Percentiles rank a stretch among this genome's conserved stretches.
Evolutionary conservation across 2,888 invertebrate genomes (phyloP).

Genomic region (Lordiphosa fenestrarum): DNA sequence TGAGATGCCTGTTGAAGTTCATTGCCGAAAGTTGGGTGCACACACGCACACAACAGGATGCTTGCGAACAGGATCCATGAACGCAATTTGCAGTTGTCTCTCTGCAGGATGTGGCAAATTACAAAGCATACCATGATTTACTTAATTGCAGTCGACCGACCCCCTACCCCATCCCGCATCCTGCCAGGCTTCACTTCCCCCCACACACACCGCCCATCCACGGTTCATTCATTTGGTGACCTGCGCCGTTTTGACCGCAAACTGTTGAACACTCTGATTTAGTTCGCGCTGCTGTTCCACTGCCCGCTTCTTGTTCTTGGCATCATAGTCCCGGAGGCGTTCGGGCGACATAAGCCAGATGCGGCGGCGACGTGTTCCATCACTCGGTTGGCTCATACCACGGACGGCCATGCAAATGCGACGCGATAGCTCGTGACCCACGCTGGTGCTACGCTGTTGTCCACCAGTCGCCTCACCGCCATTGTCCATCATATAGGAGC

Average conservation of each 20-base stretch:
- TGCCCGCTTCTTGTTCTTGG: constrained; percentile 7
- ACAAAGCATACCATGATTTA: constrained; percentile 55
- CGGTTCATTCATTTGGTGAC: constrained; percentile 9
- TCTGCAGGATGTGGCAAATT: constrained; percentile 55
- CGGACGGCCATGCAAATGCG: constrained; percentile 23
- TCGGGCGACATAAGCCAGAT: constrained; percentile 23
- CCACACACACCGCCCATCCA: no score
- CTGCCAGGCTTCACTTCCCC: no score
- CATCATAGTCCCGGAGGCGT: constrained; percentile 34
- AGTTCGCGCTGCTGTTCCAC: constrained; percentile 17
- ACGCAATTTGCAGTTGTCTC: constrained; percentile 35
- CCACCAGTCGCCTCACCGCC: constrained; percentile 14
- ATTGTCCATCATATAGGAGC: constrained; percentile 38
- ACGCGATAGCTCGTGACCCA: constrained; percentile 43
- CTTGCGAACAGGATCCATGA: constrained; percentile 21
- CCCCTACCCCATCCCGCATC: no score
- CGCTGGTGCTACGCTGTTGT: constrained; percentile 22
- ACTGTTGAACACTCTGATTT: constrained; percentile 2
- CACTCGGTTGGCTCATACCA: no score
- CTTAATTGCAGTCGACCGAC: constrained; percentile 46
- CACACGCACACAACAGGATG: constrained; percentile 1
- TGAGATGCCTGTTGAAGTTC: constrained; percentile 52
- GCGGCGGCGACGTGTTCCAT: not conserved
- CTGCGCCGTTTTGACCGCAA: constrained; percentile 7
- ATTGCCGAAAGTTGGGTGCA: constrained; percentile 57